Evolutionary conservation across 2,888 invertebrate genomes (phyloP).

Genomic region (Caenorhabditis doughertyi): DNA sequence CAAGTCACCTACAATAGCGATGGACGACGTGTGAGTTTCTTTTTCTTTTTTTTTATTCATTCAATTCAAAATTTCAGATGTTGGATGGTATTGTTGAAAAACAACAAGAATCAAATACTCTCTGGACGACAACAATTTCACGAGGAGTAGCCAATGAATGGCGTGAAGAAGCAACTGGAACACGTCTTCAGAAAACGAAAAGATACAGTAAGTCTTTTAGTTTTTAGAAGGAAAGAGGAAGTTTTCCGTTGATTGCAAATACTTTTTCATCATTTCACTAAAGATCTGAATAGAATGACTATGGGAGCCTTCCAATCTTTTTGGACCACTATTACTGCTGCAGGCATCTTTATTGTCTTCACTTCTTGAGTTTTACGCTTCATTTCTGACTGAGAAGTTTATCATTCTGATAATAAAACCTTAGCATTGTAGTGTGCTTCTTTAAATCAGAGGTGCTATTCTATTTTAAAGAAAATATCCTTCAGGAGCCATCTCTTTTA

Average conservation of each 20-base stretch:
- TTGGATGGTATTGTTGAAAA: slow-evolving; percentile 62
- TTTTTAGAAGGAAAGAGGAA: neutral
- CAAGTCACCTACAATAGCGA: slow-evolving; percentile 64
- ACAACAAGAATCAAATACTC: slow-evolving; percentile 58
- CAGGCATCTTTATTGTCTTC: too few relatives aligned
- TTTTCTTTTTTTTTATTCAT: neutral
- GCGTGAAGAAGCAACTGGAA: slow-evolving; percentile 67
- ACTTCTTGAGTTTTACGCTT: too few relatives aligned
- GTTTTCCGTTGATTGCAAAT: neutral
- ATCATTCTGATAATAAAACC: too few relatives aligned
- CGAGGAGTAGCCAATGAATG: slow-evolving; percentile 72
- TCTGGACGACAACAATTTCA: slow-evolving; percentile 72
- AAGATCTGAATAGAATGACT: neutral
- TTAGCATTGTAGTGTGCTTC: too few relatives aligned
- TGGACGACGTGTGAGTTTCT: slow-evolving; percentile 63
- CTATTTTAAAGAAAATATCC: too few relatives aligned
- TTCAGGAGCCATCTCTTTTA: too few relatives aligned
- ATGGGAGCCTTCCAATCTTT: too few relatives aligned
- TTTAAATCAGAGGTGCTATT: too few relatives aligned
- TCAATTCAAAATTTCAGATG: slow-evolving; percentile 36
- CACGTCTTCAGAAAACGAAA: slow-evolving; percentile 63
- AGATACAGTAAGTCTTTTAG: slow-evolving; percentile 61
- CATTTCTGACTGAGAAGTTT: too few relatives aligned
- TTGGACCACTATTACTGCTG: too few relatives aligned
- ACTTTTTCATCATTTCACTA: neutral